Evolutionary conservation across 2,113 vertebrate species (phyloP).

Genomic region (Pteruthius melanotis): DNA sequence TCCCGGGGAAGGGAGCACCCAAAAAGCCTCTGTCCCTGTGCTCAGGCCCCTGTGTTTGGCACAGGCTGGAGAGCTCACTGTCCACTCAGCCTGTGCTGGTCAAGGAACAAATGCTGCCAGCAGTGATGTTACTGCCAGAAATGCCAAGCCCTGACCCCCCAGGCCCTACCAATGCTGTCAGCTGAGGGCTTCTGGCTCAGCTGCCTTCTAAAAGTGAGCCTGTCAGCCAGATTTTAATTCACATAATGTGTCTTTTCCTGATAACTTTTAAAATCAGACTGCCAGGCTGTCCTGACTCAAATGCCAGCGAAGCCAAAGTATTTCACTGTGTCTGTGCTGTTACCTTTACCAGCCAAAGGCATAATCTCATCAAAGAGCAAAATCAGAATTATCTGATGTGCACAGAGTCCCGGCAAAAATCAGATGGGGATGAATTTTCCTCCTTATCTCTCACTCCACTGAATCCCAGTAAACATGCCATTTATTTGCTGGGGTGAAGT

Average conservation of each 20-base stretch:
- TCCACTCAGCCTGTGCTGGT: fast-evolving
- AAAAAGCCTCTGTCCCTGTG: background rate
- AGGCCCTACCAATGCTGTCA: background rate
- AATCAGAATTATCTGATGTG: background rate
- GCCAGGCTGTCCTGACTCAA: fast-evolving
- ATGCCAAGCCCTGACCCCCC: background rate
- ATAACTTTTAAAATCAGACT: background rate
- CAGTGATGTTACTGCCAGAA: background rate
- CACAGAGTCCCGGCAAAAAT: background rate
- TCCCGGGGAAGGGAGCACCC: fast-evolving
- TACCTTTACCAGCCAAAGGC: background rate
- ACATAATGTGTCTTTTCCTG: background rate
- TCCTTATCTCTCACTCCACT: fast-evolving
- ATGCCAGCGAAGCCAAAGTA: background rate
- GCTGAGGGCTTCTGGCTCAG: background rate
- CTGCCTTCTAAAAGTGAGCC: background rate
- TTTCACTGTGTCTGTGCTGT: fast-evolving
- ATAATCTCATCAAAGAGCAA: background rate
- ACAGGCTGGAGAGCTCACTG: background rate
- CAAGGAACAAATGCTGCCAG: background rate
- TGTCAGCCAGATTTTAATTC: background rate
- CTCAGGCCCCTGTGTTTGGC: fast-evolving
- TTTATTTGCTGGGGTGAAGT: background rate
- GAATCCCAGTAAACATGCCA: background rate
- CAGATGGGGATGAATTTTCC: background rate